phyloP scores from a whole-genome alignment of 2,113 vertebrate species.

The Sorex araneus region DNA sequence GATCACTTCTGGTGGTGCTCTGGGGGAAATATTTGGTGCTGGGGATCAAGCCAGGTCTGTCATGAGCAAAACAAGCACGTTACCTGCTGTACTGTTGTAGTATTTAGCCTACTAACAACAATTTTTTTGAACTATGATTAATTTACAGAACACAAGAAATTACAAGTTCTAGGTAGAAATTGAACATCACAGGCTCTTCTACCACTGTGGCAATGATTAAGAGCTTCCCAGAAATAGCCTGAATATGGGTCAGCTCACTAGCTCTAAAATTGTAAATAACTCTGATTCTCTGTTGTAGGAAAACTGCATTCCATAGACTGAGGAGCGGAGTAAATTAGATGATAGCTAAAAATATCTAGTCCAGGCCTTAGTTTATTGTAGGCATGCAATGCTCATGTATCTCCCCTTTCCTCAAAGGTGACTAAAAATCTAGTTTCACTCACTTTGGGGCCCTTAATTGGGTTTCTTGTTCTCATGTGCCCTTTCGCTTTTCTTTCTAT shows the following conservation, averaged over 20 bases:
- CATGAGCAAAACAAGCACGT: too few relatives aligned
- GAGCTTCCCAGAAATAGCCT: background rate
- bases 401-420: background rate
- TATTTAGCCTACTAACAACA: too few relatives aligned
- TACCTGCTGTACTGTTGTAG: too few relatives aligned
- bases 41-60: too few relatives aligned
- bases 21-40: too few relatives aligned
- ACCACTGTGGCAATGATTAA: fast-evolving
- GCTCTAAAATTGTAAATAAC: background rate
- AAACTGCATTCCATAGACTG: background rate
- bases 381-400: background rate
- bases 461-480: background rate
- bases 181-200: background rate
- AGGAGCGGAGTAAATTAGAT: background rate
- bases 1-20: too few relatives aligned
- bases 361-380: background rate
- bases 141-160: background rate
- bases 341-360: background rate
- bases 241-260: background rate
- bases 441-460: background rate
- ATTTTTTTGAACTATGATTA: background rate
- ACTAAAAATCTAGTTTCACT: background rate
- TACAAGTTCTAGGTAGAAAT: background rate
- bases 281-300: background rate
- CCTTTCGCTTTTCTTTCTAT: background rate